Conservation (phyloP, 2,888 invertebrate species). For the Trichogramma dendrolimi region DNA sequence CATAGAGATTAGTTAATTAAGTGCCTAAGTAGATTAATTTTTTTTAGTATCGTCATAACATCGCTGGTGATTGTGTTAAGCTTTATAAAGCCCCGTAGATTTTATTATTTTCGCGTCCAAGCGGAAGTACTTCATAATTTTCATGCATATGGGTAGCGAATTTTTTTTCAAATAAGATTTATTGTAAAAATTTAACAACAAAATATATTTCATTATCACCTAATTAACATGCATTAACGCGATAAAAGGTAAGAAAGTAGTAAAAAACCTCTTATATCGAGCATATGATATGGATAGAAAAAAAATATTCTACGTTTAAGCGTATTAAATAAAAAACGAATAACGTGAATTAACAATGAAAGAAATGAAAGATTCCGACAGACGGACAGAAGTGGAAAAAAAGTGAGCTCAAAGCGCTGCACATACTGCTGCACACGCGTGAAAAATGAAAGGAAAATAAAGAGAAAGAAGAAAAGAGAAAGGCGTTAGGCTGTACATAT, state of each 20-base stretch:
- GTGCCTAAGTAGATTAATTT: too few relatives aligned
- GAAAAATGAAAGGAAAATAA: background rate
- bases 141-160: background rate
- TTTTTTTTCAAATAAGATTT: background rate
- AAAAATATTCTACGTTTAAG: too few relatives aligned
- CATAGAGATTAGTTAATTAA: too few relatives aligned
- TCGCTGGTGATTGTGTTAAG: too few relatives aligned
- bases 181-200: background rate
- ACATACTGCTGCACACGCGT: background rate
- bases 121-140: background rate
- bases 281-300: too few relatives aligned
- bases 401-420: too few relatives aligned
- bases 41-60: too few relatives aligned
- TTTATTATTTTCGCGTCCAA: too few relatives aligned
- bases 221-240: background rate
- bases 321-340: background rate
- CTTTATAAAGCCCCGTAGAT: too few relatives aligned
- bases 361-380: constrained; percentile 36
- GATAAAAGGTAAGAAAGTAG: constrained; percentile 1
- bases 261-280: background rate
- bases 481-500: background rate
- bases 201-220: background rate
- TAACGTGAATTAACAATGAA: constrained; percentile 4
- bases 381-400: constrained; percentile 35
- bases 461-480: constrained; percentile 14